These are phyloP conservation scores for Gryllus bimaculatus DNA, from an alignment of 1,140 invertebrate genomes.

Conservation along the genomic window DNA sequence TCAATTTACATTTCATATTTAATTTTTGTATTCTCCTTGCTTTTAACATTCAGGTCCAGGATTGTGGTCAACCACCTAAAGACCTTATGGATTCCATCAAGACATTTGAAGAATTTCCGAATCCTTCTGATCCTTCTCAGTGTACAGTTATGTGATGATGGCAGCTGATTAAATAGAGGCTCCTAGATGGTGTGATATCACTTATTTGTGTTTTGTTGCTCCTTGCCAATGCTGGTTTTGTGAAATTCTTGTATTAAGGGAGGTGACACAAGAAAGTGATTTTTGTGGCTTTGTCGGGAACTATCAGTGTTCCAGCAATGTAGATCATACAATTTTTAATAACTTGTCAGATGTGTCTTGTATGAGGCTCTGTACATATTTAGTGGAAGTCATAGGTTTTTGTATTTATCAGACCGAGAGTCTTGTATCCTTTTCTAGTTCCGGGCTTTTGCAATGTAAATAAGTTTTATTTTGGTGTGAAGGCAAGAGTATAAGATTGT, in stretches of 20 bases:
- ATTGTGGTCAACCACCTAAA: slow-evolving; percentile 71
- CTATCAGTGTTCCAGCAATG: background rate
- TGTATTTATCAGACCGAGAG: background rate
- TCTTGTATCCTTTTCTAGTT: background rate
- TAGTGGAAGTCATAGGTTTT: background rate
- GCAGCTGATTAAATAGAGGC: too few relatives aligned
- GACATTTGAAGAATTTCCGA: slow-evolving; percentile 16
- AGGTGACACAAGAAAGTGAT: background rate
- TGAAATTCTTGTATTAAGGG: background rate
- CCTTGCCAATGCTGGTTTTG: background rate
- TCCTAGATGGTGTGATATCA: too few relatives aligned
- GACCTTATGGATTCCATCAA: slow-evolving; percentile 52
- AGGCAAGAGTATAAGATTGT: background rate
- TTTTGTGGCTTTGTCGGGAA: background rate
- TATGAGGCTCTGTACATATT: background rate
- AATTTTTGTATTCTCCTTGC: background rate
- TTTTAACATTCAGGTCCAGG: slow-evolving; percentile 54
- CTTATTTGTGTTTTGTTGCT: too few relatives aligned
- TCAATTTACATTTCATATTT: background rate
- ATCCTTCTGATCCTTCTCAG: slow-evolving; percentile 15
- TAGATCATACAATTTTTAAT: background rate
- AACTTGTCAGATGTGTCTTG: background rate
- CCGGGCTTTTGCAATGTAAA: background rate
- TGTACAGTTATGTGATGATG: slow-evolving; percentile 20
- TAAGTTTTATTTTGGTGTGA: background rate